Evolutionary conservation across 2,888 invertebrate genomes (phyloP).

Genomic region (Xestia ashworthii): DNA sequence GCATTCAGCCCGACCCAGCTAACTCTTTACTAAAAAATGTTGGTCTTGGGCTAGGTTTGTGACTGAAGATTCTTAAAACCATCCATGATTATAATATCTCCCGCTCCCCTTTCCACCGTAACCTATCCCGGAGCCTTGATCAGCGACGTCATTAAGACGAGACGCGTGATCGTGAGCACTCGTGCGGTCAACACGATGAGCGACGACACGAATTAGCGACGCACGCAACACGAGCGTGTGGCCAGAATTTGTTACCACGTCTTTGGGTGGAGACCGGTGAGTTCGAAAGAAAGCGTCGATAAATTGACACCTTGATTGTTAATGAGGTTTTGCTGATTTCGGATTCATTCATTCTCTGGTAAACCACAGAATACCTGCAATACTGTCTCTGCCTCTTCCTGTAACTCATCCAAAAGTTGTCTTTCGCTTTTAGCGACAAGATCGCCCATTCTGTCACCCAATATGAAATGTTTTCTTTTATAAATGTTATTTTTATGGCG

Average conservation of each 20-base stretch:
- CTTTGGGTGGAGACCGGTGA: conserved; percentile 6
- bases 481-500: too few relatives aligned
- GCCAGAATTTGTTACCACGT: conserved; percentile 54
- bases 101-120: conserved; percentile 25
- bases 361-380: background rate
- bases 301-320: background rate
- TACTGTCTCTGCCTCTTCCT: background rate
- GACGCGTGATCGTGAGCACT: conserved; percentile 66
- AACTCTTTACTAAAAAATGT: background rate
- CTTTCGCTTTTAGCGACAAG: background rate
- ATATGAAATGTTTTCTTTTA: background rate
- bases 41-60: background rate
- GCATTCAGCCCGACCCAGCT: background rate
- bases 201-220: conserved; percentile 59
- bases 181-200: conserved; percentile 64
- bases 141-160: conserved; percentile 66
- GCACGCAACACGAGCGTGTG: conserved; percentile 46
- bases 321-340: background rate
- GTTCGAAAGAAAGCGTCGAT: conserved; percentile 11
- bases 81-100: background rate
- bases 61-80: background rate
- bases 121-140: conserved; percentile 55
- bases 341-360: background rate
- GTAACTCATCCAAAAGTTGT: background rate
- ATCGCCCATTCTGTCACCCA: background rate